phyloP scores from a whole-genome alignment of 2,113 vertebrate species.

The Probosciger aterrimus region DNA sequence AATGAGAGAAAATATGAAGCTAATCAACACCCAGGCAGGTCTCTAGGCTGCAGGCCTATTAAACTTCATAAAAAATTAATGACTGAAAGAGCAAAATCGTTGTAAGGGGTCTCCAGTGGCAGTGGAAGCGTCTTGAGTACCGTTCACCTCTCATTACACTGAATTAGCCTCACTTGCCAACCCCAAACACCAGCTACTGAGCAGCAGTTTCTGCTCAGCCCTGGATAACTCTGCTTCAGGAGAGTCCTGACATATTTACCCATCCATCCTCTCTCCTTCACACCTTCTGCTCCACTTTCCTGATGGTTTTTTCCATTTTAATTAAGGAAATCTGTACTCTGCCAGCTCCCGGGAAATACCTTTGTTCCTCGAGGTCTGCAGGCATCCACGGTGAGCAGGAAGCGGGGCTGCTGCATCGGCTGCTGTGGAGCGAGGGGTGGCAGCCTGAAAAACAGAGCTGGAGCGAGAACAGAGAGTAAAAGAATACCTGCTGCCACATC shows the following conservation, averaged over 20 bases:
- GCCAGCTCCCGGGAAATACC: slow-evolving; percentile 11
- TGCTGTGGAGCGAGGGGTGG: background rate
- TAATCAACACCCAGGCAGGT: slow-evolving; percentile 85
- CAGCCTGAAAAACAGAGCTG: background rate
- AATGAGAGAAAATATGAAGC: slow-evolving; percentile 85
- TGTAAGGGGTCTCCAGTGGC: slow-evolving; percentile 83
- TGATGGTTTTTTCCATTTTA: slow-evolving; percentile 36
- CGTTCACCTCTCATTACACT: slow-evolving; percentile 69
- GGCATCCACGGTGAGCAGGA: background rate
- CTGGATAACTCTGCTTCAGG: slow-evolving; percentile 15
- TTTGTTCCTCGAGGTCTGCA: background rate
- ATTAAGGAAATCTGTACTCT: slow-evolving; percentile 40
- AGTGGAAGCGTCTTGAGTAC: slow-evolving; percentile 63
- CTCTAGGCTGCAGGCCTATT: slow-evolving; percentile 87
- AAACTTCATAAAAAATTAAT: slow-evolving; percentile 92
- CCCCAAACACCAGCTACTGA: slow-evolving; percentile 60
- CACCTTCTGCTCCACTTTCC: background rate
- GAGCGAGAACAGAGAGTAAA: background rate
- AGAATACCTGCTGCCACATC: background rate
- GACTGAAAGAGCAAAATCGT: slow-evolving; percentile 81
- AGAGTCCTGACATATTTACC: slow-evolving; percentile 17
- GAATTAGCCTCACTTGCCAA: slow-evolving; percentile 69
- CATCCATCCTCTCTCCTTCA: background rate
- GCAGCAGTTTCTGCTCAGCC: slow-evolving; percentile 45
- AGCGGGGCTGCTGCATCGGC: background rate